Percentiles rank a stretch among this genome's conserved stretches.
Evolutionary conservation across 2,113 vertebrate genomes (phyloP).

Genomic region (Galemys pyrenaicus): DNA sequence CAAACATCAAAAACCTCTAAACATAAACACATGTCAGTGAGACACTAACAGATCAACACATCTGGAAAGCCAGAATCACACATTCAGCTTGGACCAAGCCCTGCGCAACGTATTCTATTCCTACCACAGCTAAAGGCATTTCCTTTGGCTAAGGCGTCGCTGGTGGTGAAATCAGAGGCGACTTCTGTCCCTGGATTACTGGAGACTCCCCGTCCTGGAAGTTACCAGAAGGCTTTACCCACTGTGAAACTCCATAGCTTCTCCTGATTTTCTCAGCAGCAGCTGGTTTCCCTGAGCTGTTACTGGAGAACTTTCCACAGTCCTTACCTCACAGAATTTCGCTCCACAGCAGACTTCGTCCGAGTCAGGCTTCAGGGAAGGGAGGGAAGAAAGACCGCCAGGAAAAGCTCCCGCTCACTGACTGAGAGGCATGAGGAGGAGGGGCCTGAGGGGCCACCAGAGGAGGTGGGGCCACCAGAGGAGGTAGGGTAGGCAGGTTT

Average conservation of each 20-base stretch:
- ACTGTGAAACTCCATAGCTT: neutral
- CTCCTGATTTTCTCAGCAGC: conserved; percentile 32
- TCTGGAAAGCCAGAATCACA: conserved; percentile 59
- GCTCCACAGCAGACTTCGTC: neutral
- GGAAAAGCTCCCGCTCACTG: neutral
- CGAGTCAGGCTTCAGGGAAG: neutral
- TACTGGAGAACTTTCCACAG: neutral
- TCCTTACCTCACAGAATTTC: neutral
- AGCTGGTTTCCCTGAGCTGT: neutral
- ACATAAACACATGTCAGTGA: conserved; percentile 52
- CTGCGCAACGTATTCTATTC: conserved; percentile 39
- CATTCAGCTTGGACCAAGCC: conserved; percentile 23
- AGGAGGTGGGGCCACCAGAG: too few species aligned
- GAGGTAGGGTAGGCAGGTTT: too few species aligned
- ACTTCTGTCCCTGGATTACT: neutral
- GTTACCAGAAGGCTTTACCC: neutral
- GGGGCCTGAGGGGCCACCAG: neutral
- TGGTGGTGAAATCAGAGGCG: conserved; percentile 35
- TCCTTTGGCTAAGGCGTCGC: conserved; percentile 41
- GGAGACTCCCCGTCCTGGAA: too few species aligned
- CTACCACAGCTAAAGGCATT: conserved; percentile 22
- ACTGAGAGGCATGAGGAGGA: neutral
- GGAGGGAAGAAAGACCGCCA: too few species aligned
- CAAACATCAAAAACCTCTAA: conserved; percentile 63
- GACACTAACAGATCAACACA: conserved; percentile 46